Evolutionary conservation across 2,888 invertebrate genomes (phyloP).

Genomic region (Cryptophagus acutangulus): DNA sequence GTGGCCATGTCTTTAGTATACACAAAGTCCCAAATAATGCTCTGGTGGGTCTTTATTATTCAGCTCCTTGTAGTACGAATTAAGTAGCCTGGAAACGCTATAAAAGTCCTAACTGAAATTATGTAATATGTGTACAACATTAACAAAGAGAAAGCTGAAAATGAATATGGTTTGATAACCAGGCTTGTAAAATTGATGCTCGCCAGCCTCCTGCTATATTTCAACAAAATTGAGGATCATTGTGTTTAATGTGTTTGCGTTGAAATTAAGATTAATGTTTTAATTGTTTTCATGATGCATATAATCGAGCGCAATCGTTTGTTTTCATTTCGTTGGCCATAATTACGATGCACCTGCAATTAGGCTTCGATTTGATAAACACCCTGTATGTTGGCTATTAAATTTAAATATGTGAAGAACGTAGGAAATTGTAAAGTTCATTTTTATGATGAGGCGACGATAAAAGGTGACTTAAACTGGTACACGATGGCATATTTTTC

Average conservation of each 20-base stretch:
- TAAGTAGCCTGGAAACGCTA: slow-evolving; percentile 8
- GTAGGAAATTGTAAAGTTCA: no score
- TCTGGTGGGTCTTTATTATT: slow-evolving; percentile 13
- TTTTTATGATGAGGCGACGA: no score
- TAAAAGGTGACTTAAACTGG: no score
- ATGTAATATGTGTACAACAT: no score
- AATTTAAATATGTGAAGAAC: no score
- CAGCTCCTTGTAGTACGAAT: slow-evolving; percentile 12
- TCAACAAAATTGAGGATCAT: slow-evolving; percentile 10
- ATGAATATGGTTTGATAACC: slow-evolving; percentile 9
- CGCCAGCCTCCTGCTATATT: no score
- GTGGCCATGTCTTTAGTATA: slow-evolving; percentile 8
- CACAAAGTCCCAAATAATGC: slow-evolving; percentile 6
- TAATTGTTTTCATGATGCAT: slow-evolving; percentile 12
- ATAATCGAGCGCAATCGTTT: slow-evolving; percentile 9
- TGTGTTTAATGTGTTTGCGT: slow-evolving; percentile 4
- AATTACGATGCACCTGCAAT: no score
- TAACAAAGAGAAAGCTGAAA: slow-evolving; percentile 9
- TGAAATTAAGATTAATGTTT: slow-evolving; percentile 16
- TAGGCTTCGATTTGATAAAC: no score
- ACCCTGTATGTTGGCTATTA: no score
- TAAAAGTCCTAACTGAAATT: no score
- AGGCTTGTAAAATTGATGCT: slow-evolving; percentile 5
- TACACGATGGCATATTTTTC: no score
- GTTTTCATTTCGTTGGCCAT: slow-evolving; percentile 12